A percentile compares a stretch with the other conserved stretches of the same genome.
Evolutionary conservation across 2,888 invertebrate species (phyloP).

Genomic region (Brachycybe producta): DNA sequence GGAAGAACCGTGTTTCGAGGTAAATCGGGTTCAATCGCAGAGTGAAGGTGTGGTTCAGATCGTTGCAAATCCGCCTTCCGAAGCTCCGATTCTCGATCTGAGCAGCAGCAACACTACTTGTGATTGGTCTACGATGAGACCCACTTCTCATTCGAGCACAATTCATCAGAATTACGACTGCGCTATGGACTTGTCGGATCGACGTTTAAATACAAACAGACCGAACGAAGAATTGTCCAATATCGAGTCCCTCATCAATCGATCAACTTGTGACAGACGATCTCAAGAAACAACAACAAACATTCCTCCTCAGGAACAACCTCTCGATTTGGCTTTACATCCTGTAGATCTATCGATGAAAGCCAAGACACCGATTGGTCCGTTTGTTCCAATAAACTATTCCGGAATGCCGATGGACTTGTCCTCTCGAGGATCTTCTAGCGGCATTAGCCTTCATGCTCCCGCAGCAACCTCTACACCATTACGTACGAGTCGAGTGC

Average conservation of each 20-base stretch:
- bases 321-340: slow-evolving; percentile 37
- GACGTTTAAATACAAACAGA: no score
- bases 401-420: slow-evolving; percentile 11
- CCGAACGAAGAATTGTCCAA: slow-evolving; percentile 35
- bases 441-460: slow-evolving; percentile 14
- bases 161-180: no score
- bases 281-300: slow-evolving; percentile 18
- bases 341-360: slow-evolving; percentile 74
- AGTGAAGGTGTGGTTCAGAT: no score
- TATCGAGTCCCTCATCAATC: slow-evolving; percentile 51
- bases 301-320: slow-evolving; percentile 24
- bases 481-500: slow-evolving; percentile 27
- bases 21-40: neutral
- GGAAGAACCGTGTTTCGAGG: slow-evolving; percentile 1
- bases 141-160: no score
- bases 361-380: slow-evolving; percentile 30
- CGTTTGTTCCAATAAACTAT: neutral
- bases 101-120: neutral
- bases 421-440: neutral
- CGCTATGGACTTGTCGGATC: no score
- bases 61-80: no score
- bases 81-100: neutral
- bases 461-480: slow-evolving; percentile 1
- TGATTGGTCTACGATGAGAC: no score
- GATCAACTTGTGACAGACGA: slow-evolving; percentile 45